Base-by-base conservation (phyloP, 2,797 vertebrate genomes). In the Enteromius unitaeniatus region DNA sequence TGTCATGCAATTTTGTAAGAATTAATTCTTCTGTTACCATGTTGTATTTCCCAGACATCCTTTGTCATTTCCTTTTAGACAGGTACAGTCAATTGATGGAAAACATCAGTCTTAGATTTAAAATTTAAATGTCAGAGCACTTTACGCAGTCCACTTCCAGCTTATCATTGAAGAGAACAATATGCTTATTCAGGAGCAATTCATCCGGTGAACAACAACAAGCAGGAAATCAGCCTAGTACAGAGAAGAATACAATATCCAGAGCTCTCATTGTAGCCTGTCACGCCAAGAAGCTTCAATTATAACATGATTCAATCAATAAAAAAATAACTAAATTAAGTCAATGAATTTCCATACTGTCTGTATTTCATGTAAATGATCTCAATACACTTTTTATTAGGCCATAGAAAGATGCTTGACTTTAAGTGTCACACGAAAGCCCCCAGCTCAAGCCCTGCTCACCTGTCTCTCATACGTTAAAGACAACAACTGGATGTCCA, bases 161-260 rank as follows among this genome's bases (percentile, higher is more conserved):
- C 87, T 91, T 91, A 92, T 92, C 91, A 88, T 80, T 31, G 21
- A 62, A 79, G 81, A 83, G 86, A 92, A 92, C 92, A 92, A 90
- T 91, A 88, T 77, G 55, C 85, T 85, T 83, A 88, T 90, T 91
- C 86, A 89, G 40, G 51, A 67, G 73, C 17, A 21, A 11, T 40
- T 85, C 55, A 86, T 53, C 84, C 65, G 11, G 28, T 53, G 88
- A 75, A 65, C 67, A 64, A 45, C 0, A 58, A 82, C 76, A 84
- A 78, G 64, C 68, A 86, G 84, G 84, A 86, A 86, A 82, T 82
- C 65, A 80, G 78, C 84, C 87, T 87, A 89, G 86, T 19, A 88
- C 87, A 80, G 53, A 79, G 26, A 31, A 75, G 8, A 70, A 75
- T 65, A 70, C 76, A 26, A 81, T 31, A 82, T 51, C 69, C 51